phyloP scores from a whole-genome alignment of 2,888 invertebrate species.

The Aelia acuminata region DNA sequence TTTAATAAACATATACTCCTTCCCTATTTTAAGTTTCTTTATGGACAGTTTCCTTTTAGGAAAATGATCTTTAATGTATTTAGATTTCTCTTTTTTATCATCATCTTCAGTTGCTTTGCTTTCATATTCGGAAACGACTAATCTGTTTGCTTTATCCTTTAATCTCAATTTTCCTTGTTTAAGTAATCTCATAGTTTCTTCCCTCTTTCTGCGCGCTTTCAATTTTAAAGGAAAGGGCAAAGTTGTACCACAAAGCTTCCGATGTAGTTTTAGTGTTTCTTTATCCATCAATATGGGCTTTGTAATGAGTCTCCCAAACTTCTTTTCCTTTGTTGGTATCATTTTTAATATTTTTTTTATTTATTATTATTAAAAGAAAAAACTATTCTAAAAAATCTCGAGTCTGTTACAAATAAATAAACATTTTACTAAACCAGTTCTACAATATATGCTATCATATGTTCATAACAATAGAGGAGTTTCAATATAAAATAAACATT shows the following conservation, averaged over 20 bases:
- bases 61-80: slow-evolving; percentile 1
- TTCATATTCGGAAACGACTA: slow-evolving; percentile 16
- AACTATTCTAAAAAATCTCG: not conserved
- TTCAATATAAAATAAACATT: not conserved
- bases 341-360: not conserved
- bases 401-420: not conserved
- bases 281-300: slow-evolving; percentile 24
- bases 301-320: not conserved
- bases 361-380: not conserved
- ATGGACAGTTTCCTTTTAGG: not conserved
- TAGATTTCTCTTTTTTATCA: slow-evolving; percentile 7
- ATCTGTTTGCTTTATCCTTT: not conserved
- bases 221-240: not conserved
- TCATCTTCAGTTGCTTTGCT: slow-evolving; percentile 33
- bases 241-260: not conserved
- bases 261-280: not conserved
- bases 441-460: not conserved
- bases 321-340: not conserved
- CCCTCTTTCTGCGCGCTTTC: not conserved
- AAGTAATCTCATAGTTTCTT: slow-evolving; percentile 3
- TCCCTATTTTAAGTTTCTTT: not conserved
- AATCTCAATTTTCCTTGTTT: not conserved
- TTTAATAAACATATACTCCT: slow-evolving; percentile 29
- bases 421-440: not conserved
- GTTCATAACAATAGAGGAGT: slow-evolving; percentile 4